A percentile compares a stretch with the other conserved stretches of the same genome.
These are phyloP conservation scores for Globodera ellingtonae DNA, from an alignment of 1,140 invertebrate species.

Conservation along the genomic window DNA sequence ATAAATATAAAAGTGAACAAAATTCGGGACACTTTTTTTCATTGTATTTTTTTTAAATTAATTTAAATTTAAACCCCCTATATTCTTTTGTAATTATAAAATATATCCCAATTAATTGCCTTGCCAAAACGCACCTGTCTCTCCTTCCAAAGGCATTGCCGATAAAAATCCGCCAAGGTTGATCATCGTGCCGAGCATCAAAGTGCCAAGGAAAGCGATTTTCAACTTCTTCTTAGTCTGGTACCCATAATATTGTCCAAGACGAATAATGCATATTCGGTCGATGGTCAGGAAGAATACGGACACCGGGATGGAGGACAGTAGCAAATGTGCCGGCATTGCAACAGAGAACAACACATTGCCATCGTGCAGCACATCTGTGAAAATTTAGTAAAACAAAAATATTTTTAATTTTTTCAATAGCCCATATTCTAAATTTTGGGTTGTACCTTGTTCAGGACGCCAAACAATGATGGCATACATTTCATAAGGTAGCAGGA, in stretches of 20 bases:
- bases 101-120: too few species aligned
- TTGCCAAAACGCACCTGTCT: neutral
- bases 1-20: too few species aligned
- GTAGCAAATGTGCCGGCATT: constrained; percentile 15
- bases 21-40: too few species aligned
- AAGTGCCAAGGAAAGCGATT: neutral
- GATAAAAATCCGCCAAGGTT: neutral
- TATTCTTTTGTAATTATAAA: too few species aligned
- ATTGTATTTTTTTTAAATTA: too few species aligned
- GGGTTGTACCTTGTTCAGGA: neutral
- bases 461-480: constrained; percentile 21
- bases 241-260: constrained; percentile 8
- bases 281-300: constrained; percentile 25
- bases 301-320: constrained; percentile 13
- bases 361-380: constrained; percentile 9
- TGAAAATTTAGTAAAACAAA: neutral
- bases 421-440: neutral
- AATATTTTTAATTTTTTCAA: neutral
- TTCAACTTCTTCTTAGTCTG: neutral
- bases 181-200: neutral
- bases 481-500: constrained; percentile 22
- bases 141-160: neutral
- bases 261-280: constrained; percentile 18
- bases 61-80: too few species aligned
- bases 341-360: constrained; percentile 3